These are phyloP conservation scores for Eilema sororculum DNA, from an alignment of 2,888 invertebrate genomes.

Conservation along the genomic window DNA sequence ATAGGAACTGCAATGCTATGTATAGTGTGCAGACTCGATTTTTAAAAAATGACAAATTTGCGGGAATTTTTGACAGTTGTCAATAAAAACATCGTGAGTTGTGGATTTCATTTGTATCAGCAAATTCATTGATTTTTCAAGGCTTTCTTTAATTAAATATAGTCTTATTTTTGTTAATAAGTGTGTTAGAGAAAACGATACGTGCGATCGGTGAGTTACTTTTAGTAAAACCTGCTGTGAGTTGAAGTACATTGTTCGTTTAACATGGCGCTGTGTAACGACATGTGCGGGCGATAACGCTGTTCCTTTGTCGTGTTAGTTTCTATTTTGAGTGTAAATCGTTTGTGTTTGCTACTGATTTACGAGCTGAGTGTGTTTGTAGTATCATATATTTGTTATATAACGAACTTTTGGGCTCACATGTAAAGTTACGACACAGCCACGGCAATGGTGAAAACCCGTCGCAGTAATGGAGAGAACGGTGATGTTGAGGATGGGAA, in stretches of 20 bases:
- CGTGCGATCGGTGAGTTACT: conserved; percentile 72
- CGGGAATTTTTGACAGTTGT: conserved; percentile 84
- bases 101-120: conserved; percentile 62
- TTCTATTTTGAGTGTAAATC: conserved; percentile 64
- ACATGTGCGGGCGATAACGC: conserved; percentile 83
- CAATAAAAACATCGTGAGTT: conserved; percentile 81
- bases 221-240: conserved; percentile 57
- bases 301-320: conserved; percentile 76
- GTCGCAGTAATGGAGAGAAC: conserved; percentile 85
- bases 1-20: conserved; percentile 28
- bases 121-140: conserved; percentile 54
- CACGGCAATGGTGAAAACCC: conserved; percentile 86
- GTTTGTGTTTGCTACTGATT: conserved; percentile 59
- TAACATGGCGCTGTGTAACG: conserved; percentile 83
- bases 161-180: conserved; percentile 39
- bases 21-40: conserved; percentile 8
- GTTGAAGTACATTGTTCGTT: conserved; percentile 66
- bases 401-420: conserved; percentile 68
- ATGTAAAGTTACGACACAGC: conserved; percentile 71
- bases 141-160: conserved; percentile 42
- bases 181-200: conserved; percentile 53
- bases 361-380: conserved; percentile 64
- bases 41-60: conserved; percentile 73
- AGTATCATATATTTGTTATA: conserved; percentile 66
- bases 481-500: conserved; percentile 84